Conservation (phyloP, 2,888 invertebrate genomes). For the Macrosiphum euphorbiae region DNA sequence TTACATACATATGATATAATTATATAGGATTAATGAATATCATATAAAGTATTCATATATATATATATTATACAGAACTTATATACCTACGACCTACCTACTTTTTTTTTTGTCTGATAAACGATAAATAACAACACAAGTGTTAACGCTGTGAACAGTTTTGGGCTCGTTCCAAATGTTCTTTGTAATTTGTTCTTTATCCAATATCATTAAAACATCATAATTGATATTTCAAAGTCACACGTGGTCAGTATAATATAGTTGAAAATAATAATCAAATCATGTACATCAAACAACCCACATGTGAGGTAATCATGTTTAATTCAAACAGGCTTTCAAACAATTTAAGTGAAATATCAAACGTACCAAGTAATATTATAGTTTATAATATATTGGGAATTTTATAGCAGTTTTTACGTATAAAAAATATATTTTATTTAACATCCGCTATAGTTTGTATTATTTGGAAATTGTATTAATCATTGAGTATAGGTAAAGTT, state of each 20-base stretch:
- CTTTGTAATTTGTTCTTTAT: slow-evolving; percentile 52
- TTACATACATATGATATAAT: neutral
- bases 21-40: neutral
- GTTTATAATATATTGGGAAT: neutral
- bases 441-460: neutral
- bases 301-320: slow-evolving; percentile 25
- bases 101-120: neutral
- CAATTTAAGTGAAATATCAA: slow-evolving; percentile 30
- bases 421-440: neutral
- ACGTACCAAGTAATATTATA: neutral
- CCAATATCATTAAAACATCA: slow-evolving; percentile 56
- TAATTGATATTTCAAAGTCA: slow-evolving; percentile 60
- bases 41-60: neutral
- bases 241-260: slow-evolving; percentile 40
- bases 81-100: neutral
- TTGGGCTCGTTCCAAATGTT: slow-evolving; percentile 33
- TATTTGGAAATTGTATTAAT: neutral
- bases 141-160: slow-evolving; percentile 31
- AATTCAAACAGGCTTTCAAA: neutral
- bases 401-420: neutral
- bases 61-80: neutral
- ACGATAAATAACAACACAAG: slow-evolving; percentile 36
- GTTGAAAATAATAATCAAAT: slow-evolving; percentile 36
- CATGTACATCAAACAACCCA: slow-evolving; percentile 5
- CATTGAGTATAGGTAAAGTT: neutral